These are phyloP conservation scores for Trilocha varians DNA, from an alignment of 2,888 invertebrate species.

Conservation along the genomic window DNA sequence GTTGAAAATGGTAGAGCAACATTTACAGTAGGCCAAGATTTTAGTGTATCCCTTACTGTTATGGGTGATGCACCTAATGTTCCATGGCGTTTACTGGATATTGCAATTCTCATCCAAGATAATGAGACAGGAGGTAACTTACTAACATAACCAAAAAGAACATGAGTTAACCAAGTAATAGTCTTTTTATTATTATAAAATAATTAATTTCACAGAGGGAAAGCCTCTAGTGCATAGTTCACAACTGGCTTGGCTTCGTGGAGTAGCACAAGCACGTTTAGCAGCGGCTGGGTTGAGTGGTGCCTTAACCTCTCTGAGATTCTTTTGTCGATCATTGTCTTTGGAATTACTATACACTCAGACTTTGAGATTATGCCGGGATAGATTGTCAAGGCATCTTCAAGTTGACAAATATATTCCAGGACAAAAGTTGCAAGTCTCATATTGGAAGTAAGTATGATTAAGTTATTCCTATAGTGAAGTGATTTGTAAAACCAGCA, in stretches of 20 bases:
- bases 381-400: conserved; percentile 90
- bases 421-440: conserved; percentile 91
- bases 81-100: conserved; percentile 96
- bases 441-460: conserved; percentile 88
- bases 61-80: conserved; percentile 96
- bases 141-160: not conserved
- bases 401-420: conserved; percentile 92
- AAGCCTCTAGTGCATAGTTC: conserved; percentile 95
- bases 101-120: conserved; percentile 96
- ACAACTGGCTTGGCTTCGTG: conserved; percentile 94
- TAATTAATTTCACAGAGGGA: conserved; percentile 78
- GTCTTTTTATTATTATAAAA: not conserved
- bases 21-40: conserved; percentile 95
- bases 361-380: conserved; percentile 88
- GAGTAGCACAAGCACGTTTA: conserved; percentile 91
- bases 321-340: conserved; percentile 96
- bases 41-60: conserved; percentile 95
- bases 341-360: conserved; percentile 92
- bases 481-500: too few species aligned
- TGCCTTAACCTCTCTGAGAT: conserved; percentile 79
- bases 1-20: conserved; percentile 95
- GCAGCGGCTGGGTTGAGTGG: conserved; percentile 84
- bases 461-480: not conserved
- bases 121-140: conserved; percentile 90
- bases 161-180: not conserved